Evolutionary conservation across 2,797 vertebrate species (phyloP).

Genomic region (Bufotes viridis): DNA sequence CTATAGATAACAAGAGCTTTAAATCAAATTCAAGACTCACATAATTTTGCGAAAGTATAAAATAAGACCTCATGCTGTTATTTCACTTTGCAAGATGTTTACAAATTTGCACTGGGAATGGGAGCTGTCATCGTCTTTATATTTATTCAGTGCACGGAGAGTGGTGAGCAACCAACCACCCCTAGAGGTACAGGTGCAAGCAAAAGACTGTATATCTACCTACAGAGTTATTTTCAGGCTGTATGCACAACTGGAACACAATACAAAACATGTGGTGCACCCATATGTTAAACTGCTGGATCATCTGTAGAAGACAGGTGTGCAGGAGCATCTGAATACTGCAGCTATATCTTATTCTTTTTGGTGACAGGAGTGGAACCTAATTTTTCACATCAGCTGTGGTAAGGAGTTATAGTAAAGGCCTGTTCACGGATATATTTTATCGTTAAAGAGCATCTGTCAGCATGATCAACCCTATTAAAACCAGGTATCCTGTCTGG

Average conservation of each 20-base stretch:
- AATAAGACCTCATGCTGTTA: conserved; percentile 8
- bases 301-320: neutral
- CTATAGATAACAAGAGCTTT: neutral
- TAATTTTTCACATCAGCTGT: neutral
- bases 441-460: too few species aligned
- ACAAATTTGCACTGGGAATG: conserved; percentile 9
- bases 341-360: neutral
- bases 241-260: neutral
- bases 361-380: conserved; percentile 2
- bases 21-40: neutral
- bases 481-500: too few species aligned
- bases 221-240: neutral
- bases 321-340: neutral
- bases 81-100: conserved; percentile 5
- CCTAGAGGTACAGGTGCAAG: neutral
- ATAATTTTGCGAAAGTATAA: neutral
- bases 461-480: too few species aligned
- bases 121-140: conserved; percentile 8
- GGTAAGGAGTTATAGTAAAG: neutral
- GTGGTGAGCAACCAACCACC: conserved; percentile 3
- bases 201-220: neutral
- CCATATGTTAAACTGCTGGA: neutral
- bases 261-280: neutral
- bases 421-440: too few species aligned
- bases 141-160: conserved; percentile 1